phyloP scores from a whole-genome alignment of 1,140 invertebrate species.

The Microplitis demolitor region DNA sequence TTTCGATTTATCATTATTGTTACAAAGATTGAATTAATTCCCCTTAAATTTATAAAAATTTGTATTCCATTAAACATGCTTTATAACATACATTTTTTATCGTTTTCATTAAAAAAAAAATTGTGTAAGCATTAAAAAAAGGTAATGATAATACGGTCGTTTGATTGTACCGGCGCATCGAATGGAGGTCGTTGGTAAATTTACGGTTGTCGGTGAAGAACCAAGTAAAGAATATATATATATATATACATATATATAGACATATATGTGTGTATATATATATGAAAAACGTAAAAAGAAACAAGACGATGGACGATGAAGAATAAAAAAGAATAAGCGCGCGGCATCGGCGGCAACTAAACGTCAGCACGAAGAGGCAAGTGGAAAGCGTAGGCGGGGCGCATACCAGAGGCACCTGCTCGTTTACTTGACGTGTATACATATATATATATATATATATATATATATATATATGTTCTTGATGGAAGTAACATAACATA shows the following conservation, averaged over 20 bases:
- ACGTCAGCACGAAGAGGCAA: constrained; percentile 20
- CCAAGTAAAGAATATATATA: background rate
- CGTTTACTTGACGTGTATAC: constrained; percentile 40
- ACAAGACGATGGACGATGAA: background rate
- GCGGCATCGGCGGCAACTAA: constrained; percentile 28
- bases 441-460: background rate
- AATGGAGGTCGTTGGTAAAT: constrained; percentile 17
- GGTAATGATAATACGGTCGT: background rate
- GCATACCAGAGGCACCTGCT: constrained; percentile 56
- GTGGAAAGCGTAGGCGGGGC: constrained; percentile 54
- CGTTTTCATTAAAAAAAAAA: background rate
- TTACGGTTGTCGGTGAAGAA: background rate
- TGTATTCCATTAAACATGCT: too few relatives aligned
- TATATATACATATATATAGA: background rate
- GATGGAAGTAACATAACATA: background rate
- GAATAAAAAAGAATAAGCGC: constrained; percentile 20
- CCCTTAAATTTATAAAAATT: background rate
- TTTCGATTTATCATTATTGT: background rate
- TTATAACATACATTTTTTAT: background rate
- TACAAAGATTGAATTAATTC: background rate
- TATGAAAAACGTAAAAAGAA: background rate
- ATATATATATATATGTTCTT: background rate
- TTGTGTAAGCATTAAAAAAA: background rate
- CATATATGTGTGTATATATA: background rate
- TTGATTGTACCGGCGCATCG: constrained; percentile 15